phyloP scores from a whole-genome alignment of 2,113 vertebrate genomes.

The Platysternon megacephalum region DNA sequence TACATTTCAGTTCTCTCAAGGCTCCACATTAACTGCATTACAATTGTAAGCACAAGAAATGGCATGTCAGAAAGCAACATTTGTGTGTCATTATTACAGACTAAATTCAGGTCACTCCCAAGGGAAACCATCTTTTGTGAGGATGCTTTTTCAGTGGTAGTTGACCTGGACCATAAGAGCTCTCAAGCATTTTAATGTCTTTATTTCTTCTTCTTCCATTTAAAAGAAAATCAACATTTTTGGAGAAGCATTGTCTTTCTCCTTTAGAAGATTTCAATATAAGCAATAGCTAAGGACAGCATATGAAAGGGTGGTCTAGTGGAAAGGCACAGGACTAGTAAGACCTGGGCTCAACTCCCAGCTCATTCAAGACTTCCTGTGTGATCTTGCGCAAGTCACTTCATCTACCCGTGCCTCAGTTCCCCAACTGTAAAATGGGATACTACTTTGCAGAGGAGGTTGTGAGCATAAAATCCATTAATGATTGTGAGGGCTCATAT shows the following conservation, averaged over 20 bases:
- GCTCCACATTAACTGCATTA: conserved; percentile 40
- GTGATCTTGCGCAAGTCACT: background rate
- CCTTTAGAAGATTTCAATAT: background rate
- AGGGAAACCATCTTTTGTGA: background rate
- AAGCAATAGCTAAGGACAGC: background rate
- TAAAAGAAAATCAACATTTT: background rate
- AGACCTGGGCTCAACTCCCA: background rate
- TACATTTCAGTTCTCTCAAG: conserved; percentile 29
- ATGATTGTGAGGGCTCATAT: background rate
- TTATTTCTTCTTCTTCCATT: background rate
- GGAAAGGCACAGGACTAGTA: background rate
- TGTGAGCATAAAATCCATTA: background rate
- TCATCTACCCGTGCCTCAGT: background rate
- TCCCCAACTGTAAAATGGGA: background rate
- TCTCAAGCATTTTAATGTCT: background rate
- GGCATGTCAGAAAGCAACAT: background rate
- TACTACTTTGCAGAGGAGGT: background rate
- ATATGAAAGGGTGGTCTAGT: background rate
- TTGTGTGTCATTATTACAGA: background rate
- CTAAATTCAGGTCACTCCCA: background rate
- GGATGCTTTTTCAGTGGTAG: background rate
- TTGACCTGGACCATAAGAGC: background rate
- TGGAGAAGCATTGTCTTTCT: background rate
- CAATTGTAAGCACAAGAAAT: background rate
- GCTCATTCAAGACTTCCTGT: background rate